Conservation (phyloP, 2,797 vertebrate species). For the Atherinosoma microstoma region DNA sequence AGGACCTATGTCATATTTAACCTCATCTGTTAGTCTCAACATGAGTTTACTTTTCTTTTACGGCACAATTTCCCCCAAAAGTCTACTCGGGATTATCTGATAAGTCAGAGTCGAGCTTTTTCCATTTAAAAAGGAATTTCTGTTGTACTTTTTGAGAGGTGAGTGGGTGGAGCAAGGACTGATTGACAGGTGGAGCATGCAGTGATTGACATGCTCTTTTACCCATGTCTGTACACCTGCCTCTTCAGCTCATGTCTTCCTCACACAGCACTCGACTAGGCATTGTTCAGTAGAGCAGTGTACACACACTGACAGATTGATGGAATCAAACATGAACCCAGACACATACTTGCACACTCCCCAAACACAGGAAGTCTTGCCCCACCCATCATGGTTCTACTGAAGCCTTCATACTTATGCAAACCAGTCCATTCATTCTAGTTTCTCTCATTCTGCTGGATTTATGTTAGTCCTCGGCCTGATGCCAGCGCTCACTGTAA, state of each 20-base stretch:
- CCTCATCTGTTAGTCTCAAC: conserved; percentile 8
- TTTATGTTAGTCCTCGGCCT: conserved; percentile 51
- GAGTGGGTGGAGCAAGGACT: neutral
- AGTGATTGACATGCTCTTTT: conserved; percentile 62
- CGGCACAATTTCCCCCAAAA: conserved; percentile 5
- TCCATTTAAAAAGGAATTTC: conserved; percentile 14
- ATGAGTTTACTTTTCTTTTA: conserved; percentile 41
- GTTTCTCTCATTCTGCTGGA: conserved; percentile 46
- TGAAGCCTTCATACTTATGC: conserved; percentile 45
- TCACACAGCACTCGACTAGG: conserved; percentile 47
- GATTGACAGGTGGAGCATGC: conserved; percentile 27
- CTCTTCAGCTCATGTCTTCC: conserved; percentile 42
- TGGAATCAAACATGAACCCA: conserved; percentile 48
- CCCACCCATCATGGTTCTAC: conserved; percentile 29
- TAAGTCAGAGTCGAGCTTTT: neutral
- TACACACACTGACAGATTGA: conserved; percentile 50
- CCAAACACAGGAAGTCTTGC: conserved; percentile 33
- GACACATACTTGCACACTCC: conserved; percentile 9
- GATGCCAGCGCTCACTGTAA: conserved; percentile 55
- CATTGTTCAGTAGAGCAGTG: conserved; percentile 53
- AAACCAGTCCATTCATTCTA: conserved; percentile 46
- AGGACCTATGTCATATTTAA: conserved; percentile 25
- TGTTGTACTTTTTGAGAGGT: conserved; percentile 16
- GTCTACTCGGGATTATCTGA: neutral
- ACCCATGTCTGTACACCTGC: conserved; percentile 51